Base-by-base conservation (phyloP, 1,140 invertebrate genomes). In the Aplysia californica region DNA sequence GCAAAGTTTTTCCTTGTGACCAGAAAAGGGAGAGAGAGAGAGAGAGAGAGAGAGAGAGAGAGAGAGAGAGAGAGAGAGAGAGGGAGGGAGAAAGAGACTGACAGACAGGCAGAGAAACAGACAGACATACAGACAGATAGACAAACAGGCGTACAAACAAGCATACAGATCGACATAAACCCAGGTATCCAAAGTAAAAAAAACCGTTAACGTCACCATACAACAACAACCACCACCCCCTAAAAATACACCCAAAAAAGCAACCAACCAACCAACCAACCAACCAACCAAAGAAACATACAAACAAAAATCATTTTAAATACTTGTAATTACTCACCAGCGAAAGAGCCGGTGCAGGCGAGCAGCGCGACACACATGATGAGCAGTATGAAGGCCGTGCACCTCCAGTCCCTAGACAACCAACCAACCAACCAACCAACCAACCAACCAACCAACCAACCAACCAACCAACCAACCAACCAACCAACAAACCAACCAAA, bases 351-450 rank as follows among this genome's bases (percentile, higher is more conserved):
- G 68, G 96, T 92, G 71, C 95, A 94, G 70, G 95, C 94, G 77
- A 94, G 92, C 79, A 97, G 91, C 79, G 95, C 92, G 78, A 95
- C 92, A 78, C 94, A 94, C 76, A 96, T 91, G 86, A 95, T 93
- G 83, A 97, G 94, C 84, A 96, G 94, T 66, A 94, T 92, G 83
- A 97, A 94, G 31, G 96, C 95, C 66, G 95, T 94, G 87, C 96
- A 95, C 89, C 95, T 95, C 95, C 96, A 97, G 67, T n/a, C n/a
- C n/a, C n/a, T n/a, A n/a, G n/a, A n/a, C n/a, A n/a, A n/a, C n/a
- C n/a, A n/a, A n/a, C n/a, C n/a, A n/a, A n/a, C n/a, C n/a, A n/a
- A n/a, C n/a, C n/a, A n/a, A n/a, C n/a, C n/a, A n/a, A n/a, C n/a
- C n/a, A n/a, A n/a, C n/a, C n/a, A n/a, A n/a, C n/a, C n/a, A n/a